A percentile compares a stretch with the other conserved stretches of the same genome.
These are phyloP conservation scores for Pollachius pollachius DNA, from an alignment of 2,113 vertebrate genomes.

Conservation along the genomic window DNA sequence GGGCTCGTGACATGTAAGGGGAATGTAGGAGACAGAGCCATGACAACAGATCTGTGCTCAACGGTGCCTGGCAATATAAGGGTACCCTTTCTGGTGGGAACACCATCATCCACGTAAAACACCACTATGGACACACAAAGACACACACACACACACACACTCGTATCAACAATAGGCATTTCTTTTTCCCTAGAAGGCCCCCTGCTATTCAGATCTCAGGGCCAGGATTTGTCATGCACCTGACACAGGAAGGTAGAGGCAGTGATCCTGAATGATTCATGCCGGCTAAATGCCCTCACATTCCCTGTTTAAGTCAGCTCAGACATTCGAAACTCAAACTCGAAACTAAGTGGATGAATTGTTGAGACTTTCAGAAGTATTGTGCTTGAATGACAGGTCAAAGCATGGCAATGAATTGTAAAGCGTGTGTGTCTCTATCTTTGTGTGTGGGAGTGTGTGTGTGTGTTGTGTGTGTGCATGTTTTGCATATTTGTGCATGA, in stretches of 20 bases:
- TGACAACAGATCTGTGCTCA: neutral
- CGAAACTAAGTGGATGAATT: neutral
- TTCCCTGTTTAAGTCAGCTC: slow-evolving; percentile 28
- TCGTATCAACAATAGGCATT: neutral
- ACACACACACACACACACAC: neutral
- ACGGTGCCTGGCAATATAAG: neutral
- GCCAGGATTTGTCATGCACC: neutral
- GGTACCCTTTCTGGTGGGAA: neutral
- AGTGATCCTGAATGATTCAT: slow-evolving; percentile 9
- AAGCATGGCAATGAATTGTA: slow-evolving; percentile 2
- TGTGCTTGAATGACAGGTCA: slow-evolving; percentile 19
- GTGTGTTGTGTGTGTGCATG: slow-evolving; percentile 30
- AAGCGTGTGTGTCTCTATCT: slow-evolving; percentile 3
- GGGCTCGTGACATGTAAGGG: neutral
- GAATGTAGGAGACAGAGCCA: neutral
- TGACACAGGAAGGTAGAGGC: slow-evolving; percentile 10
- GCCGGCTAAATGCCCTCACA: slow-evolving; percentile 10
- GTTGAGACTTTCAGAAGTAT: neutral
- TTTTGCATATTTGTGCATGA: slow-evolving; percentile 19
- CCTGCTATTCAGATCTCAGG: neutral
- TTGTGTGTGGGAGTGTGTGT: slow-evolving; percentile 1
- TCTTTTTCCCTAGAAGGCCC: no score
- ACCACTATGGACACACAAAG: no score
- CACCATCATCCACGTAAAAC: neutral
- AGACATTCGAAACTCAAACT: neutral